phyloP scores from a whole-genome alignment of 2,888 invertebrate genomes.

The Thalpophila matura region DNA sequence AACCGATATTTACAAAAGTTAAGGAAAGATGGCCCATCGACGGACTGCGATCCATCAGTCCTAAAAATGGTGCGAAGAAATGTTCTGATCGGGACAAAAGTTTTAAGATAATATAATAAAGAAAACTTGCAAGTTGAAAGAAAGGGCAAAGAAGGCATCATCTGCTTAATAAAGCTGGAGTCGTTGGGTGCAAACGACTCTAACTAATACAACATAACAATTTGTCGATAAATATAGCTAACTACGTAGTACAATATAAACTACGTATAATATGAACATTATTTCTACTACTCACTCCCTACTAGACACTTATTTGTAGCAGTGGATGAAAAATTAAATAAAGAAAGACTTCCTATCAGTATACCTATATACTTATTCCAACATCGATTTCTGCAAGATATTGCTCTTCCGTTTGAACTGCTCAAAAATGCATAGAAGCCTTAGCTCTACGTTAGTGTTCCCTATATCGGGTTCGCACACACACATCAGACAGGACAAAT shows the following conservation, averaged over 20 bases:
- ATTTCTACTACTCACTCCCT: too few relatives aligned
- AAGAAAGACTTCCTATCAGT: too few relatives aligned
- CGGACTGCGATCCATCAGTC: conserved; percentile 71
- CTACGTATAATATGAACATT: too few relatives aligned
- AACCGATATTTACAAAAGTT: conserved; percentile 78
- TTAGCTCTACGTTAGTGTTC: conserved; percentile 5
- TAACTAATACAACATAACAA: too few relatives aligned
- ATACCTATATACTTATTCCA: too few relatives aligned
- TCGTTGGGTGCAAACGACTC: not conserved
- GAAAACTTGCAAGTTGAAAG: conserved; percentile 20
- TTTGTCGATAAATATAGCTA: too few relatives aligned
- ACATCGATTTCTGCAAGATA: too few relatives aligned
- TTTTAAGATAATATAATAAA: conserved; percentile 44
- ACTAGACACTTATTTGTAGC: too few relatives aligned
- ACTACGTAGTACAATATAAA: too few relatives aligned
- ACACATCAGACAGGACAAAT: conserved; percentile 22
- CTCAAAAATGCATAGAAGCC: not conserved
- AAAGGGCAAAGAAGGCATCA: conserved; percentile 19
- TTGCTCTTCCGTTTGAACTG: too few relatives aligned
- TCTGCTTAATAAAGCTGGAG: conserved; percentile 17
- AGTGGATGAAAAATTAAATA: too few relatives aligned
- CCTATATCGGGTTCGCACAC: conserved; percentile 14
- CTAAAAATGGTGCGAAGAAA: conserved; percentile 53
- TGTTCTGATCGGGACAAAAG: conserved; percentile 21
- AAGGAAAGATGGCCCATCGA: conserved; percentile 54